Percentiles rank a stretch among this genome's conserved stretches.
Evolutionary conservation across 1,140 invertebrate species (phyloP).

Genomic region (Eurytemora carolleeae): DNA sequence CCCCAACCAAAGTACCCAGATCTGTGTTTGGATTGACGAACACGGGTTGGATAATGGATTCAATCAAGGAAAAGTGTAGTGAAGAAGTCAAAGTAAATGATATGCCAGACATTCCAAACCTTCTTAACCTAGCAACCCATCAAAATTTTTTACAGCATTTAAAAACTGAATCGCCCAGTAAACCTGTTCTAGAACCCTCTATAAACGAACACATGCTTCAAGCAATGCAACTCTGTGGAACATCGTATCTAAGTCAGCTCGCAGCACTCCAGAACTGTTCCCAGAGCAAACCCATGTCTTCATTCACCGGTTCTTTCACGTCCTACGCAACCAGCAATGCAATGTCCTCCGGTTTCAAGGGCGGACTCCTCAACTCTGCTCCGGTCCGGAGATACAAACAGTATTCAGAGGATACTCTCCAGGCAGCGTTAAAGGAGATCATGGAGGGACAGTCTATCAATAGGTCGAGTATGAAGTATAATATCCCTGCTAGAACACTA

Average conservation of each 20-base stretch:
- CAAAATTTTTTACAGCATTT: no score
- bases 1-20: no score
- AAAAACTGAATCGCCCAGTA: no score
- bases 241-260: neutral
- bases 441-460: slow-evolving; percentile 11
- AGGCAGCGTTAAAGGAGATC: slow-evolving; percentile 14
- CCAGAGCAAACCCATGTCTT: neutral
- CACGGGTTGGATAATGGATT: no score
- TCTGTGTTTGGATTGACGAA: no score
- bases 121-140: no score
- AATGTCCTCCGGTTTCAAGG: neutral
- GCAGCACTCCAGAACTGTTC: neutral
- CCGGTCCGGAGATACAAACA: slow-evolving; percentile 12
- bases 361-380: neutral
- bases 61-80: no score
- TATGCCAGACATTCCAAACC: no score
- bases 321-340: neutral
- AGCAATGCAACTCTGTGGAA: no score
- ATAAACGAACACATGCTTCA: neutral
- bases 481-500: slow-evolving; percentile 11
- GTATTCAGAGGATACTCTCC: slow-evolving; percentile 13
- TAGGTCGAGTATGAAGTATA: slow-evolving; percentile 11
- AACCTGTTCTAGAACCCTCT: no score
- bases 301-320: neutral
- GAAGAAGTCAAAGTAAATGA: no score